Base-by-base conservation (phyloP, 2,888 invertebrate genomes). In the Anthophora plumipes region DNA sequence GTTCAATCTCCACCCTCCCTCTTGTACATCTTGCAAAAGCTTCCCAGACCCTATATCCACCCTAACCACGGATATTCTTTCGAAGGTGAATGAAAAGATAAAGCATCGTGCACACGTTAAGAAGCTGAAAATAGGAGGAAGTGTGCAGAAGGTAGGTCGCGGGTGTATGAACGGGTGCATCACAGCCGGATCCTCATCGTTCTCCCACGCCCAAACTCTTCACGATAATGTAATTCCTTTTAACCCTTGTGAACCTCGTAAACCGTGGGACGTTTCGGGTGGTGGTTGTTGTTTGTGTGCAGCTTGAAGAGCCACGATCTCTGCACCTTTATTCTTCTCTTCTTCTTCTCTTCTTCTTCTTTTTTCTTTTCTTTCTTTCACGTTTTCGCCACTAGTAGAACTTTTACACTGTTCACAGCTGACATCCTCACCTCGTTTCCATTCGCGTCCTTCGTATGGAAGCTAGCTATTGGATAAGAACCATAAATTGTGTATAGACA, bases 221-320 rank as follows among this genome's bases (percentile, higher is more conserved):
- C 82, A 77, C 84, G 89, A 88, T 90, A 87, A 89, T 88, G 88
- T 86, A 86, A 89, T 88, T 89, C 88, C 86, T 88, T 87, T 90
- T 86, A 87, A 90, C 86, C 88, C 84, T 81, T 74, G 57, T 88
- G 83, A 88, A 89, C 89, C 74, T 74, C 84, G 83, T 85, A 85
- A 86, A 90, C 87, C 89, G 89, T 89, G 89, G 86, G 90, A 89
- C 79, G 81, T 81, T 77, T 80, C 76, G 54, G 79, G 57, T 64
- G 63, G 37, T 67, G 78, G 64, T 4, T 31, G 31, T 31, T 67
- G 78, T 60, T 4, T 31, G 31, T 31, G 31, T 64, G 69, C 72
- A 60, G 46, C 61, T 60, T 80, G 77, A 68, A 79, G 64, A 79
- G 64, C 81, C 61, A 69, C 63, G 73, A 75, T 54, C 72, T 60